Conservation (phyloP, 2,888 invertebrate genomes). For the Lamellibrachia satsuma region DNA sequence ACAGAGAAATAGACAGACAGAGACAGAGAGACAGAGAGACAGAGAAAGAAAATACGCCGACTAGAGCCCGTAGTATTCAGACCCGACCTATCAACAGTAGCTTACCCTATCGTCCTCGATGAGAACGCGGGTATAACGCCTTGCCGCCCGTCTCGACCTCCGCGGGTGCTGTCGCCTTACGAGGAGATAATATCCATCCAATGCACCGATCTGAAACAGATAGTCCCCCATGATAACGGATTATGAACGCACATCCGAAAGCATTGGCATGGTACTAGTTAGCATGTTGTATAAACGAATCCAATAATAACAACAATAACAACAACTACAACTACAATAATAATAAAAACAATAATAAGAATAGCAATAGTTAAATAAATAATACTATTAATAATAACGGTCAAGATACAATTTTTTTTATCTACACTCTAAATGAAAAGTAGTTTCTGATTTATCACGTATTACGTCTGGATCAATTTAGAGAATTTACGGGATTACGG, state of each 20-base stretch:
- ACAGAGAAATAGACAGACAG: no score
- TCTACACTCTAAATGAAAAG: no score
- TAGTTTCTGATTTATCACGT: no score
- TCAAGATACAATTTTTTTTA: no score
- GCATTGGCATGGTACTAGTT: background rate
- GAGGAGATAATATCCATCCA: background rate
- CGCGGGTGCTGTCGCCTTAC: background rate
- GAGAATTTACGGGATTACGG: background rate
- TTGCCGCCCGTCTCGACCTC: background rate
- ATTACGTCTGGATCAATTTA: background rate
- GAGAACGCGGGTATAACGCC: background rate
- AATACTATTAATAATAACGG: no score
- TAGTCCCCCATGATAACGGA: background rate
- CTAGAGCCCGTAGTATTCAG: background rate
- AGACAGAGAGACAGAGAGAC: no score
- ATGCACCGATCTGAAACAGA: background rate
- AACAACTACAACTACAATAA: no score
- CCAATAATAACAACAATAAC: no score
- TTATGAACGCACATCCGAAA: background rate
- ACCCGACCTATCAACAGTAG: background rate
- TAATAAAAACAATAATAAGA: no score
- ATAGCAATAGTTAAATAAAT: no score
- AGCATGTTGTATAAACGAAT: background rate
- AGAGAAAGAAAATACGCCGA: no score
- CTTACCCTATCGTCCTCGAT: background rate